Evolutionary conservation across 1,140 invertebrate genomes (phyloP).

Genomic region (Orius insidiosus): DNA sequence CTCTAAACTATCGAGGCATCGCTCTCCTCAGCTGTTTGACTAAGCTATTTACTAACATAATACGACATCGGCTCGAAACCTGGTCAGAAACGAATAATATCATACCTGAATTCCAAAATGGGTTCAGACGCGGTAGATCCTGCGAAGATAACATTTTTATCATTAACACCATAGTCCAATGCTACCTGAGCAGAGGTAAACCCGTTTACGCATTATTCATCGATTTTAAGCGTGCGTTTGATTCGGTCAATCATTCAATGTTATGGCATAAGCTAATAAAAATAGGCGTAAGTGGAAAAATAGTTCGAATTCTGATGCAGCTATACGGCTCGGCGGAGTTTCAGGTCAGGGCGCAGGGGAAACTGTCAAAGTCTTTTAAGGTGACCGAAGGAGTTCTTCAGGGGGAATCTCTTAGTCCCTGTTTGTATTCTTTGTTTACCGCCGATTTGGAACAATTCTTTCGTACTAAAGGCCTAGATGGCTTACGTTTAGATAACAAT

Average conservation of each 20-base stretch:
- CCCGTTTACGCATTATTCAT: background rate
- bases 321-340: slow-evolving; percentile 1
- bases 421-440: no score
- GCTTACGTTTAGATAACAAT: no score
- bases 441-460: no score
- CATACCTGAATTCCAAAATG: background rate
- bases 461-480: no score
- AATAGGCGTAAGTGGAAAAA: background rate
- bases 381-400: background rate
- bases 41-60: no score
- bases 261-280: background rate
- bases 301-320: background rate
- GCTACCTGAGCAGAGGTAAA: background rate
- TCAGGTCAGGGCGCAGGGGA: background rate
- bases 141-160: background rate
- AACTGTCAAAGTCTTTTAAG: background rate
- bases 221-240: slow-evolving; percentile 1
- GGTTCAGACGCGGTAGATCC: background rate
- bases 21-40: no score
- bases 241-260: background rate
- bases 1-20: no score
- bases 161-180: background rate
- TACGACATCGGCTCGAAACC: no score
- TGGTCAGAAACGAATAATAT: no score
- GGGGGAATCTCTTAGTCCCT: background rate